phyloP scores from a whole-genome alignment of 2,113 vertebrate species.

The Arizona elegans region DNA sequence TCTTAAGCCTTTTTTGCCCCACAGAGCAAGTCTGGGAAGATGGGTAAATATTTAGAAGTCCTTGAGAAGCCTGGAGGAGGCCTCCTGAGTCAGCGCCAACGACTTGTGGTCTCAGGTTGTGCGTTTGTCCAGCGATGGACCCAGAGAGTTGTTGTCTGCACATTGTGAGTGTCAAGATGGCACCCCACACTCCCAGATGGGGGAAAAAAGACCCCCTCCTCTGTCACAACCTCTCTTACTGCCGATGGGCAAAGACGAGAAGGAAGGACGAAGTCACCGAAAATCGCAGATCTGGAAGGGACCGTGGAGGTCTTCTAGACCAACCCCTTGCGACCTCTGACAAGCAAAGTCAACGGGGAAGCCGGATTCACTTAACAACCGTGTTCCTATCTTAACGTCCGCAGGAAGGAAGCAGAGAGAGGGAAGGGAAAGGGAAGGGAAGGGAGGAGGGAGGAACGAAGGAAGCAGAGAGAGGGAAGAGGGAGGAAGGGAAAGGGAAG shows the following conservation, averaged over 20 bases:
- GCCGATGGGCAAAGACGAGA: conserved; percentile 36
- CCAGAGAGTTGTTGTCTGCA: background rate
- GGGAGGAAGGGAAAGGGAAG: too few species aligned
- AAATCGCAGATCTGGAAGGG: background rate
- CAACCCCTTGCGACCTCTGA: too few species aligned
- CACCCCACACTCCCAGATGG: too few species aligned
- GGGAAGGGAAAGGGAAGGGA: too few species aligned
- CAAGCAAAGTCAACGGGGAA: too few species aligned
- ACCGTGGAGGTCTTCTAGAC: too few species aligned
- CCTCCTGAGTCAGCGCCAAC: background rate
- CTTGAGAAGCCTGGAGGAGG: conserved; percentile 28
- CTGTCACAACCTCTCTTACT: conserved; percentile 13
- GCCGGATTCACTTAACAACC: too few species aligned
- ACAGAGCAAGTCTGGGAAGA: background rate
- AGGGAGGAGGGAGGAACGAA: too few species aligned
- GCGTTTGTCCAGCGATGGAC: conserved; percentile 20
- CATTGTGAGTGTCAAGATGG: background rate
- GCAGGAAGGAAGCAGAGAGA: too few species aligned
- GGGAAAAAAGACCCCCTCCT: background rate
- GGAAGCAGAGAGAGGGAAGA: too few species aligned
- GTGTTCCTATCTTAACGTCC: too few species aligned
- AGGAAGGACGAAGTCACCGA: conserved; percentile 10
- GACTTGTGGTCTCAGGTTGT: background rate
- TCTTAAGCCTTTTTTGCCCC: background rate
- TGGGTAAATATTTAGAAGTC: conserved; percentile 54